These are phyloP conservation scores for Morpho achilles DNA, from an alignment of 2,888 invertebrate species.

Conservation along the genomic window DNA sequence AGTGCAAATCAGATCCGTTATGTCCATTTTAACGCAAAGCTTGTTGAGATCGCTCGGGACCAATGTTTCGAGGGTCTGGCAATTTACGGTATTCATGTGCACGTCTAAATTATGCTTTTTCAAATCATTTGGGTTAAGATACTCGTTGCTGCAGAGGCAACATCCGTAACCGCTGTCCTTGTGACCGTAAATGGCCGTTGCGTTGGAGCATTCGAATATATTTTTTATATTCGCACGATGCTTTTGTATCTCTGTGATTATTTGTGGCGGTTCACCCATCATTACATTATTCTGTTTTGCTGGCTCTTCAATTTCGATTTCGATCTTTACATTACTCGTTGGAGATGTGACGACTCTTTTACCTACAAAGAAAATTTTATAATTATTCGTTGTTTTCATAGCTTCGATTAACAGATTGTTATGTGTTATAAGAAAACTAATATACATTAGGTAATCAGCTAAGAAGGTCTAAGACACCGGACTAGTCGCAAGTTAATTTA, in stretches of 20 bases:
- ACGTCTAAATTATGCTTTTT: slow-evolving; percentile 37
- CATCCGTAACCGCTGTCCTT: slow-evolving; percentile 38
- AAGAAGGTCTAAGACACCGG: no score
- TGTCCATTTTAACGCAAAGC: slow-evolving; percentile 43
- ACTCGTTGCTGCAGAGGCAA: slow-evolving; percentile 36
- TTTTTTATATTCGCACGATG: slow-evolving; percentile 31
- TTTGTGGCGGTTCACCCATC: slow-evolving; percentile 16
- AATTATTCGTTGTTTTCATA: slow-evolving; percentile 17
- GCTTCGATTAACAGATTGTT: background rate
- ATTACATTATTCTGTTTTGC: slow-evolving; percentile 14
- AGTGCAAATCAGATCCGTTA: slow-evolving; percentile 43
- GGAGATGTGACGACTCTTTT: slow-evolving; percentile 17
- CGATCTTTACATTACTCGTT: slow-evolving; percentile 4
- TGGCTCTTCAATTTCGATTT: slow-evolving; percentile 14
- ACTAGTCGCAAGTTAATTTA: no score
- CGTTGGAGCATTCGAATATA: slow-evolving; percentile 39
- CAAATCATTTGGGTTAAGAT: slow-evolving; percentile 32
- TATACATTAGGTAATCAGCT: no score
- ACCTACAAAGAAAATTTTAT: slow-evolving; percentile 29
- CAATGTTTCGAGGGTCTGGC: slow-evolving; percentile 30
- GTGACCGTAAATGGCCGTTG: slow-evolving; percentile 39
- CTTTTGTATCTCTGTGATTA: slow-evolving; percentile 27
- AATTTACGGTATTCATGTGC: slow-evolving; percentile 30
- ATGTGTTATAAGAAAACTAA: no score
- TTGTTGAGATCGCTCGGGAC: slow-evolving; percentile 24